Base-by-base conservation (phyloP, 2,113 vertebrate species). In the Prietella phreatophila region DNA sequence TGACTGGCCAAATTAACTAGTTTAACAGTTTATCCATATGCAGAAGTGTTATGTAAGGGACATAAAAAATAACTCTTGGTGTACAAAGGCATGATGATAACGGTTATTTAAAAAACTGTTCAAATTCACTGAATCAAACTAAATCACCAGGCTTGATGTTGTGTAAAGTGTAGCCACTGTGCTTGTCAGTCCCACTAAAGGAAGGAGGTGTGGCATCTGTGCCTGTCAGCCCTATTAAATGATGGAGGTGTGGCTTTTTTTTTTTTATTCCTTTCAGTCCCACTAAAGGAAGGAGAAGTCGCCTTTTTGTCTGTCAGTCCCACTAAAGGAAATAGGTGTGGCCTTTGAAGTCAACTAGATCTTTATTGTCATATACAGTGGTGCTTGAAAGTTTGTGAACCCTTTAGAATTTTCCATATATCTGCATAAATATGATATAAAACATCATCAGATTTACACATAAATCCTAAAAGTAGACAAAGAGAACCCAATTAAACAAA, bases 51-150 rank as follows among this genome's bases (percentile, higher is more conserved):
- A 65, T 79, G 50, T 17, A 65, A 5, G 36, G 15, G 22, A 19
- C 39, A 86, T 79, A 61, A 79, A 79, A 86, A 82, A 60, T 58
- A 58, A 79, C 27, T 30, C 50, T 7, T 30, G 13, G 15, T 82
- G 17, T 19, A 11, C 50, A 36, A 81, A 79, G 13, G 47, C n/a
- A 81, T 82, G 17, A 36, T 39, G 20, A 82, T 25, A 36, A 55
- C 2, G 9, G 47, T 80, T n/a, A 33, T 19, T n/a, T 5, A 42
- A 53, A 50, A 78, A 50, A 15, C 20, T 42, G 71, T 39, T 75
- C 53, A n/a, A 1, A 42, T 14, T 47, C 4, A 56, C 13, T 55
- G 4, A 50, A 76, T 76, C 73, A 47, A 47, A 47, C 25, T 47
- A 25, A 47, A 33, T 71, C 69, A 71, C 67, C 30, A 33, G 17